Conservation (phyloP, 2,797 vertebrate species). For the Sus cebifrons region DNA sequence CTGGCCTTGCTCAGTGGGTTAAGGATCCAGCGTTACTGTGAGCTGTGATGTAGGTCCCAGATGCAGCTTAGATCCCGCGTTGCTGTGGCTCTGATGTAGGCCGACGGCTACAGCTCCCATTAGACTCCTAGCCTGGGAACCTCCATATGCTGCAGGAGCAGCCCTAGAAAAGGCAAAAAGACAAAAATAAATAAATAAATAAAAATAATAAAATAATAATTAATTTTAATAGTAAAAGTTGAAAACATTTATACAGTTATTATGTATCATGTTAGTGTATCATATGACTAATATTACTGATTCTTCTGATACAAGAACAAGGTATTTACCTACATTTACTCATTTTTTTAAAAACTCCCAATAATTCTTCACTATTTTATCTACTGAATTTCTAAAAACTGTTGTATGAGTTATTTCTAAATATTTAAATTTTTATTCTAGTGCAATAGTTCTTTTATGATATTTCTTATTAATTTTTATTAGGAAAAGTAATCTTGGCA, state of each 20-base stretch:
- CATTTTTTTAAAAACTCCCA: not conserved
- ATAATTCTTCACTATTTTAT: not conserved
- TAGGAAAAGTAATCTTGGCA: not conserved
- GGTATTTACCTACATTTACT: not conserved
- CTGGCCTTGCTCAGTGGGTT: no score
- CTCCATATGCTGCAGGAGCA: no score
- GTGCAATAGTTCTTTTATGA: not conserved
- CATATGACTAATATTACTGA: not conserved
- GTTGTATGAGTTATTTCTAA: not conserved
- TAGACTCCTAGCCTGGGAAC: no score
- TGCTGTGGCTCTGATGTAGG: no score
- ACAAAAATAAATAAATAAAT: no score
- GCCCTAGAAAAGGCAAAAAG: no score
- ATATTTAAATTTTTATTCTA: not conserved
- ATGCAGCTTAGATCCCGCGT: no score
- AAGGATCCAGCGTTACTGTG: no score
- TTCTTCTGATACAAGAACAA: not conserved
- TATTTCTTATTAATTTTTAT: not conserved
- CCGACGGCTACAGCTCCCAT: no score
- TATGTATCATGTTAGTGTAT: not conserved
- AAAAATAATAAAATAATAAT: not conserved
- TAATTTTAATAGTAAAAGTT: not conserved
- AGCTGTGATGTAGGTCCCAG: no score
- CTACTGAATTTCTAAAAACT: not conserved
- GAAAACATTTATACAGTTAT: not conserved